phyloP scores from a whole-genome alignment of 2,888 invertebrate species.

The Aleiodes testaceus region DNA sequence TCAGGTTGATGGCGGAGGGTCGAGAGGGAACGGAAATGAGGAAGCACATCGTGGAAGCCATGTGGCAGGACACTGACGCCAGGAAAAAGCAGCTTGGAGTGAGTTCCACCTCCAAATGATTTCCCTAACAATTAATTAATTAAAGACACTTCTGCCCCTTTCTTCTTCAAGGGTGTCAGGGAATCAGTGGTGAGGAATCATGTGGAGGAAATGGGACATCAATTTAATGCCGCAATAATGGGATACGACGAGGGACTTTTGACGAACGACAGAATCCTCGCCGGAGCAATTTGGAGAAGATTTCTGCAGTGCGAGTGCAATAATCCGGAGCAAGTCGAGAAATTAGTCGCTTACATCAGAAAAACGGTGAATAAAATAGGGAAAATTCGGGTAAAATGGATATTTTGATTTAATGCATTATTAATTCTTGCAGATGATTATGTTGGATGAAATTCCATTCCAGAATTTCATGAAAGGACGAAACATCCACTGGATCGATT shows the following conservation, averaged over 20 bases:
- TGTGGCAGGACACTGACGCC: conserved; percentile 88
- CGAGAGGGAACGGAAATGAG: conserved; percentile 82
- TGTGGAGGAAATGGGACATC: conserved; percentile 80
- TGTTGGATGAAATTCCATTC: conserved; percentile 55
- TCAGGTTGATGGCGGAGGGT: conserved; percentile 86
- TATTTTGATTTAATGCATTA: background rate
- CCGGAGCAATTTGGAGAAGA: conserved; percentile 89
- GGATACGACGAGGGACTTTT: conserved; percentile 91
- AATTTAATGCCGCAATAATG: conserved; percentile 88
- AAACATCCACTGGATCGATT: conserved; percentile 48
- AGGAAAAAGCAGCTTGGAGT: conserved; percentile 84
- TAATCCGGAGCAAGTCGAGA: conserved; percentile 81
- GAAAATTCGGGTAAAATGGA: background rate
- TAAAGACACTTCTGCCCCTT: conserved; percentile 5
- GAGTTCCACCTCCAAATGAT: too few species aligned
- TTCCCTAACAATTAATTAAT: too few species aligned
- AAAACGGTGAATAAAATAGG: conserved; percentile 77
- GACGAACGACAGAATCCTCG: conserved; percentile 83
- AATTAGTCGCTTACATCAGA: conserved; percentile 83
- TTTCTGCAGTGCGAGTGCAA: conserved; percentile 81
- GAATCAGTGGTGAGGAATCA: conserved; percentile 78
- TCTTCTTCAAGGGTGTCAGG: conserved; percentile 76
- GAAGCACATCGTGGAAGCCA: conserved; percentile 83
- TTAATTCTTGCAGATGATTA: conserved; percentile 52
- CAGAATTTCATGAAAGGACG: conserved; percentile 45